These are phyloP conservation scores for Varanus salvator DNA, from an alignment of 2,113 vertebrate genomes.

Conservation along the genomic window DNA sequence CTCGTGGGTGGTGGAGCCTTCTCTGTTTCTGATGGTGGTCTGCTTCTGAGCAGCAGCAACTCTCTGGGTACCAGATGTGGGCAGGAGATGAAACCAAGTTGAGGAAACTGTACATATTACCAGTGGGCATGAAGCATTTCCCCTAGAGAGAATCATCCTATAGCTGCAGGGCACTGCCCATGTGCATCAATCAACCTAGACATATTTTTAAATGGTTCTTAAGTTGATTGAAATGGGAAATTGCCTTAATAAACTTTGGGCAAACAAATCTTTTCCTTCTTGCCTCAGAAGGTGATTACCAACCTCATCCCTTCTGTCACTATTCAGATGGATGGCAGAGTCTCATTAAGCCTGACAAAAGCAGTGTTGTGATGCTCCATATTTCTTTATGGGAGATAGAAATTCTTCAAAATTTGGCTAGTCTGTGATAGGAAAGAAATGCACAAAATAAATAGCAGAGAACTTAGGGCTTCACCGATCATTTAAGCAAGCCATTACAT, in stretches of 20 bases:
- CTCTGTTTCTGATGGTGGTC: neutral
- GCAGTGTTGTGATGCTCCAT: neutral
- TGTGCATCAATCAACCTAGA: neutral
- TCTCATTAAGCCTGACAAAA: neutral
- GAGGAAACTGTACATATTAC: neutral
- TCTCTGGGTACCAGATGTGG: rapidly evolving
- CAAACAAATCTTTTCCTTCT: conserved; percentile 27
- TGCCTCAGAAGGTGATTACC: conserved; percentile 15
- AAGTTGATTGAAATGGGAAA: conserved; percentile 27
- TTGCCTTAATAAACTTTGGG: neutral
- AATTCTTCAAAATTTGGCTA: neutral
- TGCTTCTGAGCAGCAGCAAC: neutral
- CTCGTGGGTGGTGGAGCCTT: neutral
- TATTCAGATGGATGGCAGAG: conserved; percentile 3
- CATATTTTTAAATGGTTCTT: conserved; percentile 25
- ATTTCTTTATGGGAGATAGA: neutral
- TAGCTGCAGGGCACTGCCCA: neutral
- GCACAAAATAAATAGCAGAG: neutral
- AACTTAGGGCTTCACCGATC: neutral
- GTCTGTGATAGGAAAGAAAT: neutral
- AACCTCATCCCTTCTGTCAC: neutral
- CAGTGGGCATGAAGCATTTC: conserved; percentile 3
- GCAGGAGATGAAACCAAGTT: neutral
- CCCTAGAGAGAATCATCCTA: conserved; percentile 31
- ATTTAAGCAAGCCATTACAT: neutral